A percentile compares a stretch with the other conserved stretches of the same genome.
These are phyloP conservation scores for Epistrophe eligans DNA, from an alignment of 2,888 invertebrate genomes.

Conservation along the genomic window DNA sequence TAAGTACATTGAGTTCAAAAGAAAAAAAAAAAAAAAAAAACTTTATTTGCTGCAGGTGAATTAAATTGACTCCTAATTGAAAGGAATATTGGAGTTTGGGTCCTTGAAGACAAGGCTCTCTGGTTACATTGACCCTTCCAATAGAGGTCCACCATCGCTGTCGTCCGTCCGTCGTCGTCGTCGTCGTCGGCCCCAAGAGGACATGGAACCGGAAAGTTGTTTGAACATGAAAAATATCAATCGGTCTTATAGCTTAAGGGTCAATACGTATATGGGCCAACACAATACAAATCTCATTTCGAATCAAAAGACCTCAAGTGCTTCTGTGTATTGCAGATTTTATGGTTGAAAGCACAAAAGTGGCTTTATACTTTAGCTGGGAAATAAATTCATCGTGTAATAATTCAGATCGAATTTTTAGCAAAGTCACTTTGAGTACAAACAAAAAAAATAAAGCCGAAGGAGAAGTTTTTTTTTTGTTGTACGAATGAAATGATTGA, in stretches of 20 bases:
- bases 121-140: constrained; percentile 24
- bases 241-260: constrained; percentile 29
- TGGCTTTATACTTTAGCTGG: constrained; percentile 11
- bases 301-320: constrained; percentile 32
- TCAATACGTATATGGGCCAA: constrained; percentile 25
- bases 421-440: neutral
- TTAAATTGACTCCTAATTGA: constrained; percentile 59
- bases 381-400: constrained; percentile 22
- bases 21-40: constrained; percentile 9
- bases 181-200: constrained; percentile 4
- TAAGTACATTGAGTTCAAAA: constrained; percentile 48
- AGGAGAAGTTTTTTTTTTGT: constrained; percentile 5
- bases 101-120: constrained; percentile 27
- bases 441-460: neutral
- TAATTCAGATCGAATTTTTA: constrained; percentile 5
- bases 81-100: constrained; percentile 31
- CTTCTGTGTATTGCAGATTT: constrained; percentile 23
- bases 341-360: constrained; percentile 7
- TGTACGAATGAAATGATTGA: neutral
- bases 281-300: constrained; percentile 34
- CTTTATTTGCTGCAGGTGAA: constrained; percentile 61
- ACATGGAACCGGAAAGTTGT: constrained; percentile 45
- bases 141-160: neutral
- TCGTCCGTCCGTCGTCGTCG: neutral
- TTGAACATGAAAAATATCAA: constrained; percentile 59